phyloP scores from a whole-genome alignment of 2,888 invertebrate species.

The Dicyrtoma fusca region DNA sequence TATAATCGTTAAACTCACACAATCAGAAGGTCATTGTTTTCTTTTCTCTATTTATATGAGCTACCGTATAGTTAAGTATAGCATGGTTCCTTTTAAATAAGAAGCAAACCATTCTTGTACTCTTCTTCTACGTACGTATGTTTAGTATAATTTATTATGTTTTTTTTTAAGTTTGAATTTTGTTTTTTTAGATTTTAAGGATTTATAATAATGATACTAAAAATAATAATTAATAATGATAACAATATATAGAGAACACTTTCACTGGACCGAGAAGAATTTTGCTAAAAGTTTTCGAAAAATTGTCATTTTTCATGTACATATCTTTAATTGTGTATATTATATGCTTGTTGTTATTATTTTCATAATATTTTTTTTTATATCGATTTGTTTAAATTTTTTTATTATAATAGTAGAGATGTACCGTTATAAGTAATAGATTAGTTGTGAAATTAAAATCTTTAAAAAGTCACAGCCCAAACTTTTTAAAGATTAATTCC shows the following conservation, averaged over 20 bases:
- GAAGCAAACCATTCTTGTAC: constrained; percentile 23
- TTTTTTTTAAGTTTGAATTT: constrained; percentile 8
- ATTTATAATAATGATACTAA: not conserved
- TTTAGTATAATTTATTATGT: not conserved
- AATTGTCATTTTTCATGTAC: constrained; percentile 17
- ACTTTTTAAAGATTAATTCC: constrained; percentile 92
- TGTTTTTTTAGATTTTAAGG: constrained; percentile 6
- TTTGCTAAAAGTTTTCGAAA: constrained; percentile 6
- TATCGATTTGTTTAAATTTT: not conserved
- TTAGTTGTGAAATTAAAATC: not conserved
- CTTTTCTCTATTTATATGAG: not conserved
- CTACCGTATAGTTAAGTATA: constrained; percentile 18
- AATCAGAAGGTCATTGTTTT: too few relatives aligned
- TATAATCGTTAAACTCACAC: too few relatives aligned
- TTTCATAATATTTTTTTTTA: not conserved
- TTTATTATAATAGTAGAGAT: too few relatives aligned
- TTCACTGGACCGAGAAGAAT: constrained; percentile 53
- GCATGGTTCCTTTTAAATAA: not conserved
- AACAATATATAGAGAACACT: constrained; percentile 45
- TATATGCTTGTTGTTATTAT: not conserved
- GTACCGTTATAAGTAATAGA: not conserved
- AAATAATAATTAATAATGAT: constrained; percentile 17
- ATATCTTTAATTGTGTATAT: constrained; percentile 3
- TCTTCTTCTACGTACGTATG: constrained; percentile 24
- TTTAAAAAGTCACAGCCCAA: constrained; percentile 59